Evolutionary conservation across 64 coral and sea anemone genomes (phyloP).

Genomic region (Dendrophyllia cribrosa): DNA sequence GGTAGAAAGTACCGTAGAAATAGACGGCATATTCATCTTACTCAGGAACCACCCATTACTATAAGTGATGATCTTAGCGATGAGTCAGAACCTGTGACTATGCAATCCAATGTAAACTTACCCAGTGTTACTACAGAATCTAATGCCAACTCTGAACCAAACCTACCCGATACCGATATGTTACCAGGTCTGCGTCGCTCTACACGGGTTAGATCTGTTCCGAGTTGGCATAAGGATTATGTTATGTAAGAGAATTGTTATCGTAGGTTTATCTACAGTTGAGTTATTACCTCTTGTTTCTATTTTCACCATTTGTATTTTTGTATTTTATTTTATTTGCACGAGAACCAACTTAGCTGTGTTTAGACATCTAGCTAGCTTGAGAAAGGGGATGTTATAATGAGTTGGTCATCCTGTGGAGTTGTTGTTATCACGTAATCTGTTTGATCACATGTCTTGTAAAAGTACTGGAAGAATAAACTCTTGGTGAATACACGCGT

Average conservation of each 20-base stretch:
- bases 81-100: background rate
- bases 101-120: background rate
- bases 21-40: constrained; percentile 40
- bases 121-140: constrained; percentile 6
- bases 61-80: constrained; percentile 21
- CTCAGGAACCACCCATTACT: constrained; percentile 47
- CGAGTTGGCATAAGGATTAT: constrained; percentile 45
- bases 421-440: background rate
- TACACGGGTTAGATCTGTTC: constrained; percentile 26
- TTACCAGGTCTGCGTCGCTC: constrained; percentile 7
- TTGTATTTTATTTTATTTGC: no score
- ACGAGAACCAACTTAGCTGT: background rate
- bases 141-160: background rate
- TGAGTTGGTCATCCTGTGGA: background rate
- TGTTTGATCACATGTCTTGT: background rate
- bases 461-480: background rate
- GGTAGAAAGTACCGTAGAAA: constrained; percentile 63
- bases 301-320: background rate
- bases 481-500: no score
- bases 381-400: background rate
- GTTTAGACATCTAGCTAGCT: background rate
- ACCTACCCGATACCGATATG: background rate
- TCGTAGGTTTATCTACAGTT: background rate
- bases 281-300: background rate
- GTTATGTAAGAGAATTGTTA: constrained; percentile 24